Evolutionary conservation across 2,797 vertebrate species (phyloP).

Genomic region (Pseudochromis fuscus): DNA sequence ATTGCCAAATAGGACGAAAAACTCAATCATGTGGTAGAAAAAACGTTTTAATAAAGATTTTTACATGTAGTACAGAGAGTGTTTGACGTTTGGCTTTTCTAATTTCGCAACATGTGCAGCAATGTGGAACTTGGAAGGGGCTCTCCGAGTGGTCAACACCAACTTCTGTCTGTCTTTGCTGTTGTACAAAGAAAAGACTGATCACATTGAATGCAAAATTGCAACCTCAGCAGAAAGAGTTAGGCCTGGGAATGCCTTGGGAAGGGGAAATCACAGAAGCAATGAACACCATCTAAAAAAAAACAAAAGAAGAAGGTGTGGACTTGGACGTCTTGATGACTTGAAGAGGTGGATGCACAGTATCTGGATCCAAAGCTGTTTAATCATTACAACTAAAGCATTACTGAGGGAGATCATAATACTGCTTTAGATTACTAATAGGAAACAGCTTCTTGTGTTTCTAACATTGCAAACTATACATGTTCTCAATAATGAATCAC

Average conservation of each 20-base stretch:
- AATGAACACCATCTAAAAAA: background rate
- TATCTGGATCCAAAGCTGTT: background rate
- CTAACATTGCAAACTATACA: background rate
- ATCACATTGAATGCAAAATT: conserved; percentile 6
- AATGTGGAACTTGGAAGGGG: conserved; percentile 11
- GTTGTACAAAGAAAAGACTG: conserved; percentile 12
- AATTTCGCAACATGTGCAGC: conserved; percentile 10
- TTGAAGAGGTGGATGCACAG: background rate
- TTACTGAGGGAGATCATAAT: too few relatives aligned
- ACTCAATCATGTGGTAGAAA: background rate
- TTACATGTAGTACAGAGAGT: background rate
- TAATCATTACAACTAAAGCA: too few relatives aligned
- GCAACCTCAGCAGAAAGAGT: conserved; percentile 29
- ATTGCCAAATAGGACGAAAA: conserved; percentile 1
- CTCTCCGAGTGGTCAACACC: background rate
- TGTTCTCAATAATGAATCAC: too few relatives aligned
- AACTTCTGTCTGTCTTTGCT: conserved; percentile 17
- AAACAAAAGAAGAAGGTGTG: background rate
- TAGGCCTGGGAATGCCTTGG: background rate
- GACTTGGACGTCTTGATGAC: background rate
- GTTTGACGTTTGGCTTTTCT: background rate
- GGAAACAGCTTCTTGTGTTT: background rate
- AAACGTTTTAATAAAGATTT: background rate
- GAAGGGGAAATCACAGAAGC: conserved; percentile 8
- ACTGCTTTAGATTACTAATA: too few relatives aligned